Conservation (phyloP, 2,113 vertebrate genomes). For the Nesoenas mayeri region DNA sequence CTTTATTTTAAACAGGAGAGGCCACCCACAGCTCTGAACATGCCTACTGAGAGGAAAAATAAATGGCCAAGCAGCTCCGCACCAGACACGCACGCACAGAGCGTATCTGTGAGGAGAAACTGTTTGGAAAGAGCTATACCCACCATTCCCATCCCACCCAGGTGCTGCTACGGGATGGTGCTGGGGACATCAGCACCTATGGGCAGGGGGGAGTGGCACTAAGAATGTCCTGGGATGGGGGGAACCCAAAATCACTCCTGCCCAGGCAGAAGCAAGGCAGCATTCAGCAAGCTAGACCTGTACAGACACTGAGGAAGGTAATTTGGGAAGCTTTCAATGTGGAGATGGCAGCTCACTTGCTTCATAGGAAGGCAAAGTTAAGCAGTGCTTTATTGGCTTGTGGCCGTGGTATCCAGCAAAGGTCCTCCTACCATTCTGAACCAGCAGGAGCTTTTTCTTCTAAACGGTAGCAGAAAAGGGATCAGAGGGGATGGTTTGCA, state of each 20-base stretch:
- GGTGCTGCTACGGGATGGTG: background rate
- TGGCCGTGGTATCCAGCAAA: background rate
- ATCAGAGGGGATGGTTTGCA: background rate
- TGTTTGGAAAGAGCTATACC: background rate
- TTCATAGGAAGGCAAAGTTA: background rate
- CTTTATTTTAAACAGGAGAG: conserved; percentile 80
- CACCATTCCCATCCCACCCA: background rate
- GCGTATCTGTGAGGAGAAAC: conserved; percentile 29
- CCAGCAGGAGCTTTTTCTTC: background rate
- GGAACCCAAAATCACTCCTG: background rate
- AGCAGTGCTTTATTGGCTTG: background rate
- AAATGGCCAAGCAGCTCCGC: conserved; percentile 79
- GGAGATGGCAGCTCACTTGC: background rate
- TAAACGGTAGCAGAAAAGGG: background rate
- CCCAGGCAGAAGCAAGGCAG: background rate
- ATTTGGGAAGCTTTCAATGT: background rate
- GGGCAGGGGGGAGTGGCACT: background rate
- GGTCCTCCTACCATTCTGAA: background rate
- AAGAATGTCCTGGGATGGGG: background rate
- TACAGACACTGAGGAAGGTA: background rate
- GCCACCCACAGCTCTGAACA: conserved; percentile 83
- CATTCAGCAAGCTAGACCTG: background rate
- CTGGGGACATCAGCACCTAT: background rate
- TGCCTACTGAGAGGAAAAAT: conserved; percentile 84
- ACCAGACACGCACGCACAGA: conserved; percentile 66